Percentiles rank a stretch among this genome's conserved stretches.
These are phyloP conservation scores for Pithys albifrons DNA, from an alignment of 2,113 vertebrate genomes.

Conservation along the genomic window DNA sequence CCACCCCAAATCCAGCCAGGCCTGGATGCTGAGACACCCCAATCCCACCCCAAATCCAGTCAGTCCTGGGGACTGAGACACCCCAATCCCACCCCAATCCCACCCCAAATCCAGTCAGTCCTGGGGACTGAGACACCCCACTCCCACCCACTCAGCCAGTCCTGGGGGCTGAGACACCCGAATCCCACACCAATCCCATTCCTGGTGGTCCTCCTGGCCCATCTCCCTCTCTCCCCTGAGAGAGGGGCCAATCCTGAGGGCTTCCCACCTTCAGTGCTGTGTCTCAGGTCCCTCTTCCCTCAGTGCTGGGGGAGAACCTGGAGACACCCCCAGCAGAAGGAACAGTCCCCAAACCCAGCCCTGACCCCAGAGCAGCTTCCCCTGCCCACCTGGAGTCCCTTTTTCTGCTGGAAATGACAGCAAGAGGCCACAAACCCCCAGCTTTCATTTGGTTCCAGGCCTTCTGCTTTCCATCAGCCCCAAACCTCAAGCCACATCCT, in stretches of 20 bases:
- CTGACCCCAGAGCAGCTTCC: neutral
- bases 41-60: neutral
- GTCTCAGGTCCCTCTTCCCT: neutral
- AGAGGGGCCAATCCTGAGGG: neutral
- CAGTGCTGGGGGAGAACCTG: neutral
- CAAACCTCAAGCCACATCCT: slow-evolving; percentile 54
- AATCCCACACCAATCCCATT: neutral
- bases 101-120: neutral
- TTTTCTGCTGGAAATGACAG: neutral
- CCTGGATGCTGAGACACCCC: neutral
- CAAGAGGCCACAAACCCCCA: neutral
- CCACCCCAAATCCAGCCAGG: neutral
- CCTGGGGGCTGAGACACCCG: neutral
- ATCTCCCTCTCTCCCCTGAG: neutral
- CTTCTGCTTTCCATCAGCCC: neutral
- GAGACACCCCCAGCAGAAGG: neutral
- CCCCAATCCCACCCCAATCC: neutral
- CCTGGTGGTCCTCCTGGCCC: neutral
- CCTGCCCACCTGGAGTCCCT: neutral
- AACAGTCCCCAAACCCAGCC: neutral
- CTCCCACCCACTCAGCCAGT: neutral
- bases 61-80: neutral
- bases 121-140: too few relatives aligned
- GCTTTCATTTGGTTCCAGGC: neutral
- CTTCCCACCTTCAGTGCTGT: neutral